Conservation (phyloP, 2,797 vertebrate species). For the Gallirallus australis region DNA sequence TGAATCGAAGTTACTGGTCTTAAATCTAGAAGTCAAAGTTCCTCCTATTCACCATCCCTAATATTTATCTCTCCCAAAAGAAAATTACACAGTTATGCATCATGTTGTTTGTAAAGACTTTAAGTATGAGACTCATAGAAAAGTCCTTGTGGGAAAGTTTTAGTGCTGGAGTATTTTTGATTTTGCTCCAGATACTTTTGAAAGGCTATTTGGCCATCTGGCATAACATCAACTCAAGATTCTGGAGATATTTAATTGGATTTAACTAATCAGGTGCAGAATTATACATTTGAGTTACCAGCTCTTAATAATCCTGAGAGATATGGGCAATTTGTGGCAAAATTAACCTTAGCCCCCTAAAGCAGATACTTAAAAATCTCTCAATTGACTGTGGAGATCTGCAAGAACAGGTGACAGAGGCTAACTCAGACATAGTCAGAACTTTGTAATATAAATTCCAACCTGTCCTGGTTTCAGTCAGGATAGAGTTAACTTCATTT, state of each 20-base stretch:
- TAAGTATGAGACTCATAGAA: background rate
- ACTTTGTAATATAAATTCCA: background rate
- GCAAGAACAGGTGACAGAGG: background rate
- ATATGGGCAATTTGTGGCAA: background rate
- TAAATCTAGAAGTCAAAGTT: background rate
- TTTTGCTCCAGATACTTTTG: background rate
- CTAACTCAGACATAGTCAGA: background rate
- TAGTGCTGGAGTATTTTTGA: background rate
- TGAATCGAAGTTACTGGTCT: background rate
- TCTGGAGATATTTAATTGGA: background rate
- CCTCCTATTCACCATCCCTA: background rate
- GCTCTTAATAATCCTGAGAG: background rate
- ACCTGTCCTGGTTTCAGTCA: too few relatives aligned
- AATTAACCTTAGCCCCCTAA: background rate
- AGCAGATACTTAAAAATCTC: background rate
- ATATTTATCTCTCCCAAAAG: background rate
- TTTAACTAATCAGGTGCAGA: background rate
- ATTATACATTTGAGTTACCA: background rate
- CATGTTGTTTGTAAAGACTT: background rate
- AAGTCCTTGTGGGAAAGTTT: background rate
- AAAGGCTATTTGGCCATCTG: background rate
- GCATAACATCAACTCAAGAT: background rate
- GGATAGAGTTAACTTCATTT: too few relatives aligned
- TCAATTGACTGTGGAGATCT: background rate
- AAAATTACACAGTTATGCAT: background rate